These are phyloP conservation scores for Pinna nobilis DNA, from an alignment of 1,140 invertebrate species.

Conservation along the genomic window DNA sequence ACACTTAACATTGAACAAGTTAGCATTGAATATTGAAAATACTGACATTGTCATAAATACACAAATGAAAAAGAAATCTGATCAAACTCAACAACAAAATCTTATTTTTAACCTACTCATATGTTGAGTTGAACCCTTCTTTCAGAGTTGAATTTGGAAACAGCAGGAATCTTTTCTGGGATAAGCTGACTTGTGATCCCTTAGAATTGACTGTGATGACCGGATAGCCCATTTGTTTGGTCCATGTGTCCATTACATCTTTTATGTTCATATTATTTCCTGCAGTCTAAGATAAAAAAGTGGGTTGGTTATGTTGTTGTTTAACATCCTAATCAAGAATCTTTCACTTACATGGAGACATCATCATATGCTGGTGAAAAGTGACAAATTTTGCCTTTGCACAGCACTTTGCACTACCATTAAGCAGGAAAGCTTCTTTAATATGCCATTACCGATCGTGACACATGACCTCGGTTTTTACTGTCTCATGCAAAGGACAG, in stretches of 20 bases:
- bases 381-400: too few relatives aligned
- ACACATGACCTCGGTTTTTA: too few relatives aligned
- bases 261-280: constrained; percentile 75
- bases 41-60: not conserved
- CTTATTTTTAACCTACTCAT: constrained; percentile 23
- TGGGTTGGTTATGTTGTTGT: too few relatives aligned
- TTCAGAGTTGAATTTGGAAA: constrained; percentile 71
- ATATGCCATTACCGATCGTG: too few relatives aligned
- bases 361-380: too few relatives aligned
- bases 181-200: constrained; percentile 65
- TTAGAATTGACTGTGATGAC: constrained; percentile 82
- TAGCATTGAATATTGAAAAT: too few relatives aligned
- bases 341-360: too few relatives aligned
- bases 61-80: not conserved
- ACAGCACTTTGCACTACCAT: too few relatives aligned
- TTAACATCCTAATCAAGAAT: too few relatives aligned
- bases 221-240: constrained; percentile 89
- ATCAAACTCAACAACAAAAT: not conserved
- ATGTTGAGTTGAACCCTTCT: constrained; percentile 36
- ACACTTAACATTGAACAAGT: too few relatives aligned
- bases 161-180: constrained; percentile 61
- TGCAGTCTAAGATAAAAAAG: constrained; percentile 11
- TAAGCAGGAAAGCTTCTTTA: too few relatives aligned
- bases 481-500: too few relatives aligned
- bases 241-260: constrained; percentile 92